Conservation (phyloP, 2,888 invertebrate genomes). For the Phaedon cochleariae region DNA sequence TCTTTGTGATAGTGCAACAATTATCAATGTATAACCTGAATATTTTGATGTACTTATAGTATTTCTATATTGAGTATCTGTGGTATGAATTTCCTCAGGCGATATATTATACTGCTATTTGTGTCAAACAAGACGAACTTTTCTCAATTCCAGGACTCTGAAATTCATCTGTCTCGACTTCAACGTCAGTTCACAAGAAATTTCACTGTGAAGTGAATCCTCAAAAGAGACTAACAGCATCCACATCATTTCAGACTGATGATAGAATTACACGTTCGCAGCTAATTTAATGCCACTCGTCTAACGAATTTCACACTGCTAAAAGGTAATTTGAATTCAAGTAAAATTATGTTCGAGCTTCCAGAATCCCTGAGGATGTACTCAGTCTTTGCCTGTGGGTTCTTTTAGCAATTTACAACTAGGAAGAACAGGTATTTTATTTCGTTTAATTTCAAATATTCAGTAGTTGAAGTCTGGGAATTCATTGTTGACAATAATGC, state of each 20-base stretch:
- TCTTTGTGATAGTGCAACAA: too few relatives aligned
- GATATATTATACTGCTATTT: too few relatives aligned
- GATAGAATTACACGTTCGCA: slow-evolving; percentile 7
- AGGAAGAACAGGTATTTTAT: neutral
- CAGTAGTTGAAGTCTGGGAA: too few relatives aligned
- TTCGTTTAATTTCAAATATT: neutral
- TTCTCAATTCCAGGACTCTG: too few relatives aligned
- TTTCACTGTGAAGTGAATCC: neutral
- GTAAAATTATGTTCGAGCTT: neutral
- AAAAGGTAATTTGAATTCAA: slow-evolving; percentile 1
- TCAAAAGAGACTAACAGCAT: neutral
- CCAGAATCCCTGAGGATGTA: neutral
- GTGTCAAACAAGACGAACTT: too few relatives aligned
- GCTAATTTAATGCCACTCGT: slow-evolving; percentile 5
- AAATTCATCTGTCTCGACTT: neutral
- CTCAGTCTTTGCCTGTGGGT: neutral
- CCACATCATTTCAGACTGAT: slow-evolving; percentile 5
- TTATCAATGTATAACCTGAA: too few relatives aligned
- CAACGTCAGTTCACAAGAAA: neutral
- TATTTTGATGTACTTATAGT: too few relatives aligned
- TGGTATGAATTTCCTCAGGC: too few relatives aligned
- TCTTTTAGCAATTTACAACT: neutral
- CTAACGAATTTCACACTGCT: slow-evolving; percentile 7
- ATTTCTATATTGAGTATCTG: too few relatives aligned
- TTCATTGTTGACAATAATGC: too few relatives aligned